Evolutionary conservation across 2,113 vertebrate species (phyloP).

Genomic region (Parus major): DNA sequence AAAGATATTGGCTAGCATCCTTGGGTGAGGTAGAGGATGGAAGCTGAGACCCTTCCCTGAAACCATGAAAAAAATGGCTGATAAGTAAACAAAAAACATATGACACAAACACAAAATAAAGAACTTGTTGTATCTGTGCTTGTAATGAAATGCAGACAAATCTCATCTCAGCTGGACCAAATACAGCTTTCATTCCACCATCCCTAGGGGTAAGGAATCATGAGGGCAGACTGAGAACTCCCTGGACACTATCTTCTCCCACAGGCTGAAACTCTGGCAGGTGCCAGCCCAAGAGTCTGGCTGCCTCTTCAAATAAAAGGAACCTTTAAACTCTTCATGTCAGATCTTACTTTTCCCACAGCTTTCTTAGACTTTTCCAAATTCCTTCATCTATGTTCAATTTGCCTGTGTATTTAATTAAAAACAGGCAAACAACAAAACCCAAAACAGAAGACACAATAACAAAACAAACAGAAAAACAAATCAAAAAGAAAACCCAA

Average conservation of each 20-base stretch:
- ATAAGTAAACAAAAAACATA: not conserved
- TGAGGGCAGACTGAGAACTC: not conserved
- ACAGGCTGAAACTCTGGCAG: fast-evolving
- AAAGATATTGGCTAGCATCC: not conserved
- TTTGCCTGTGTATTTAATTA: not conserved
- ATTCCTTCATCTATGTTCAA: not conserved
- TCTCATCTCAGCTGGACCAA: not conserved
- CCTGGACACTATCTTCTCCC: not conserved
- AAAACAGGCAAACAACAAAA: not conserved
- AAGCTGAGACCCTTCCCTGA: not conserved
- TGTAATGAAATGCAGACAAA: not conserved
- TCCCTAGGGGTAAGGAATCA: not conserved
- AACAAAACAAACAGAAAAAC: not conserved
- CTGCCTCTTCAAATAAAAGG: not conserved
- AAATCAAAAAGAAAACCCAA: not conserved
- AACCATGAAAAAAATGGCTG: not conserved
- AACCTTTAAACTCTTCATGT: not conserved
- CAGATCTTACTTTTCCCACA: not conserved
- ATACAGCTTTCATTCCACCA: not conserved
- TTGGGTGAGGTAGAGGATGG: not conserved
- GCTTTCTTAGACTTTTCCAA: not conserved
- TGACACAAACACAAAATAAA: fast-evolving
- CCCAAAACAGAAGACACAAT: not conserved
- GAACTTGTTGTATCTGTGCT: not conserved
- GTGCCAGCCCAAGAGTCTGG: not conserved